Conservation (phyloP, 2,888 invertebrate genomes). For the Lutraria lutraria region DNA sequence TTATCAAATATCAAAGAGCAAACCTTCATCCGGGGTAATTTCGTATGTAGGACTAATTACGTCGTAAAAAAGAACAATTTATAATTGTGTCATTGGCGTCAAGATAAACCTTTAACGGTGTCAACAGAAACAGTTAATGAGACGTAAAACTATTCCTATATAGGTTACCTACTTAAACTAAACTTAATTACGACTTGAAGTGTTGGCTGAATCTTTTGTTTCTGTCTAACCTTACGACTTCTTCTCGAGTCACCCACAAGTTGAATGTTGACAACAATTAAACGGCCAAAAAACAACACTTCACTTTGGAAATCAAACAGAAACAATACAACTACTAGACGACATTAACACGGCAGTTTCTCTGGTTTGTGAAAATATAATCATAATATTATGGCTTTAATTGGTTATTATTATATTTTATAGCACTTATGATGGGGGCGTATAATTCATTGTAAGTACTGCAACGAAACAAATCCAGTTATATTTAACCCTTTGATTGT, state of each 20-base stretch:
- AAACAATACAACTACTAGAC: background rate
- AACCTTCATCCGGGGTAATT: too few relatives aligned
- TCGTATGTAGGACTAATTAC: too few relatives aligned
- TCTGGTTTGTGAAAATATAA: background rate
- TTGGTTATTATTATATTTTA: background rate
- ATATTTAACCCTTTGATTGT: background rate
- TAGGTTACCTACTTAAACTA: too few relatives aligned
- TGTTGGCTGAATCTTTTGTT: background rate
- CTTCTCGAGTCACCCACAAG: background rate
- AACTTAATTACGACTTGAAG: too few relatives aligned
- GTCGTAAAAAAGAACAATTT: too few relatives aligned
- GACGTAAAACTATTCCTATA: too few relatives aligned
- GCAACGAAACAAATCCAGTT: background rate
- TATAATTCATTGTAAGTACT: background rate
- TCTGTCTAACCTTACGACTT: background rate
- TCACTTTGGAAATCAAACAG: background rate
- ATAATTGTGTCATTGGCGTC: too few relatives aligned
- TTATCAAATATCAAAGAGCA: too few relatives aligned
- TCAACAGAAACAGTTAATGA: too few relatives aligned
- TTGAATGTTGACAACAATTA: background rate
- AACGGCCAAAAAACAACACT: background rate
- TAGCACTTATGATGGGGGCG: background rate
- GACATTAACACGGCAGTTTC: background rate
- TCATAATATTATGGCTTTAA: background rate
- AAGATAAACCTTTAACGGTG: too few relatives aligned